These are phyloP conservation scores for Montipora capitata DNA, from an alignment of 92 coral and sea anemone species.

Conservation along the genomic window DNA sequence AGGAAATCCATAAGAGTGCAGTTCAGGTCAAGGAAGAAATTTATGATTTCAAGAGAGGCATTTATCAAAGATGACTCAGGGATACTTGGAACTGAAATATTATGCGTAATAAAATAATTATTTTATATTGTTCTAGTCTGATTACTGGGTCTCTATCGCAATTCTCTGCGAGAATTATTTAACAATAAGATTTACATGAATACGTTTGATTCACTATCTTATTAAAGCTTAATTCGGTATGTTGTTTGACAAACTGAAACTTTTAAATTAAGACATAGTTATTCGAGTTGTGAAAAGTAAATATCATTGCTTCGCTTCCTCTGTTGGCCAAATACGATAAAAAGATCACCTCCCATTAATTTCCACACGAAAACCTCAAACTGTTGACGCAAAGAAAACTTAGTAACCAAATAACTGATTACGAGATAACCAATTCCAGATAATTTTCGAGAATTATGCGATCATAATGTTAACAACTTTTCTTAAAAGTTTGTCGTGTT, in stretches of 20 bases:
- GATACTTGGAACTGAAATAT: too few species aligned
- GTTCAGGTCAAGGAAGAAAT: too few species aligned
- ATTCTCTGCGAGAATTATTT: too few species aligned
- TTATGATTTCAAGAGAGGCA: too few species aligned
- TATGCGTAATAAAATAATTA: too few species aligned
- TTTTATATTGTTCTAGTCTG: too few species aligned
- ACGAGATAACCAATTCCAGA: neutral
- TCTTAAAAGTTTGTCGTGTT: neutral
- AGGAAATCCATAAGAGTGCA: too few species aligned
- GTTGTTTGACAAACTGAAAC: conserved; percentile 15
- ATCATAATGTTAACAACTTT: neutral
- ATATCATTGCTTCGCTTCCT: neutral
- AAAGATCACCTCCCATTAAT: conserved; percentile 27
- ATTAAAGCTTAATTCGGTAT: neutral
- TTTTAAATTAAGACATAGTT: neutral
- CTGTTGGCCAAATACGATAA: conserved; percentile 24
- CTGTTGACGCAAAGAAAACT: neutral
- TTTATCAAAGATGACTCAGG: too few species aligned
- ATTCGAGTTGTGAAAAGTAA: conserved; percentile 24
- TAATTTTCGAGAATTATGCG: too few species aligned
- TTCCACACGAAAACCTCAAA: neutral
- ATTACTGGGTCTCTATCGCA: too few species aligned
- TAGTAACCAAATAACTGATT: neutral
- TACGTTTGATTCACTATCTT: too few species aligned
- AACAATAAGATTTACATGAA: too few species aligned